Conservation (phyloP, 2,888 invertebrate genomes). For the Plusia festucae region DNA sequence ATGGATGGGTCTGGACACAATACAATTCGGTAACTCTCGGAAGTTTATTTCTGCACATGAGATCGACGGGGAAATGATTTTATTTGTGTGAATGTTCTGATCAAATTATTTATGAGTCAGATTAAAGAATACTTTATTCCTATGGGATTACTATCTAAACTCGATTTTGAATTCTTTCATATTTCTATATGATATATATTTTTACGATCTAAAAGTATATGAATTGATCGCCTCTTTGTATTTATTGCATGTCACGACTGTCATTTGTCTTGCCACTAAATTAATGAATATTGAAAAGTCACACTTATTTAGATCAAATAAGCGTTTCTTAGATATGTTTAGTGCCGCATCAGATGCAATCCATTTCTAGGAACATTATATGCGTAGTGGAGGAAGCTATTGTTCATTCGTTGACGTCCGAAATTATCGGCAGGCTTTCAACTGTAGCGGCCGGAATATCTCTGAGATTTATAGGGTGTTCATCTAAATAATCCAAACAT, state of each 20-base stretch:
- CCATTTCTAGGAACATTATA: conserved; percentile 10
- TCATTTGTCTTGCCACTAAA: background rate
- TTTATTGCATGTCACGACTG: too few species aligned
- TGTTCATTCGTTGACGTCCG: conserved; percentile 24
- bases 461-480: conserved; percentile 9
- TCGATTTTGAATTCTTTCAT: too few species aligned
- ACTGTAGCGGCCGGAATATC: conserved; percentile 21
- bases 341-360: background rate
- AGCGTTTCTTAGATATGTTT: conserved; percentile 1
- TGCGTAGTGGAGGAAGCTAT: conserved; percentile 16
- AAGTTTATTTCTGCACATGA: conserved; percentile 1
- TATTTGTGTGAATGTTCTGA: background rate
- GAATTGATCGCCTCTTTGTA: background rate
- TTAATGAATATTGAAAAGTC: background rate
- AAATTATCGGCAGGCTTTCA: conserved; percentile 20
- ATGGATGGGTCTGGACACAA: conserved; percentile 28
- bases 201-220: too few species aligned
- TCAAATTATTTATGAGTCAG: too few species aligned
- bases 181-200: too few species aligned
- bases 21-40: conserved; percentile 13
- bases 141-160: too few species aligned
- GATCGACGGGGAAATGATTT: background rate
- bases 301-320: conserved; percentile 8
- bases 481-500: background rate
- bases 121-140: too few species aligned